A percentile compares a stretch with the other conserved stretches of the same genome.
phyloP scores from a whole-genome alignment of 2,113 vertebrate species.

The Eonycteris spelaea region DNA sequence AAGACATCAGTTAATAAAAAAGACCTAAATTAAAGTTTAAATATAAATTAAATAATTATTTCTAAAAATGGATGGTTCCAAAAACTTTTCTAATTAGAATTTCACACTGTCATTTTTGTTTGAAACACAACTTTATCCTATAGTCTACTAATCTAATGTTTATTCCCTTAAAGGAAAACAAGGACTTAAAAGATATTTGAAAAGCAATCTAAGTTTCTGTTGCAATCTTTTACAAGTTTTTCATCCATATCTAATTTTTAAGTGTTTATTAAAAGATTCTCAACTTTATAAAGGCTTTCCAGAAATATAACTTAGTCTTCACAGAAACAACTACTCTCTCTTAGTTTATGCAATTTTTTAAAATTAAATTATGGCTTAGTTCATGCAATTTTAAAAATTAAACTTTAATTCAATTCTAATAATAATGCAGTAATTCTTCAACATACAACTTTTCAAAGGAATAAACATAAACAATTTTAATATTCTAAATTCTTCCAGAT shows the following conservation, averaged over 20 bases:
- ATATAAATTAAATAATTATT: not conserved
- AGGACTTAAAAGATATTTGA: not conserved
- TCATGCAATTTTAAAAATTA: no score
- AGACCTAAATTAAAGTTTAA: not conserved
- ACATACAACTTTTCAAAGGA: not conserved
- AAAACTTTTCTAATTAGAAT: conserved; percentile 23
- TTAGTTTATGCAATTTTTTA: not conserved
- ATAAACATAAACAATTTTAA: not conserved
- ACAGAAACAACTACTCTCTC: not conserved
- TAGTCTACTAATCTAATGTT: conserved; percentile 2
- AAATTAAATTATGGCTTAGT: not conserved
- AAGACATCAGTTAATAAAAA: not conserved
- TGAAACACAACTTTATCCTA: not conserved
- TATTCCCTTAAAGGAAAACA: conserved; percentile 17
- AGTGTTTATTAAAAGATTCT: not conserved
- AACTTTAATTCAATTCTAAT: not conserved
- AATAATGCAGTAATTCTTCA: conserved; percentile 5
- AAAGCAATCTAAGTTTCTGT: not conserved
- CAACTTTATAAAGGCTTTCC: conserved; percentile 20
- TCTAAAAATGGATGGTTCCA: not conserved
- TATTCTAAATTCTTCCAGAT: conserved; percentile 27
- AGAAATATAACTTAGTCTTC: conserved; percentile 22
- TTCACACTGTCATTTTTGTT: not conserved
- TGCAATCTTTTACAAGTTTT: not conserved
- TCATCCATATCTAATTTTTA: conserved; percentile 24